phyloP scores from a whole-genome alignment of 2,888 invertebrate species.

The Parnassius apollo region DNA sequence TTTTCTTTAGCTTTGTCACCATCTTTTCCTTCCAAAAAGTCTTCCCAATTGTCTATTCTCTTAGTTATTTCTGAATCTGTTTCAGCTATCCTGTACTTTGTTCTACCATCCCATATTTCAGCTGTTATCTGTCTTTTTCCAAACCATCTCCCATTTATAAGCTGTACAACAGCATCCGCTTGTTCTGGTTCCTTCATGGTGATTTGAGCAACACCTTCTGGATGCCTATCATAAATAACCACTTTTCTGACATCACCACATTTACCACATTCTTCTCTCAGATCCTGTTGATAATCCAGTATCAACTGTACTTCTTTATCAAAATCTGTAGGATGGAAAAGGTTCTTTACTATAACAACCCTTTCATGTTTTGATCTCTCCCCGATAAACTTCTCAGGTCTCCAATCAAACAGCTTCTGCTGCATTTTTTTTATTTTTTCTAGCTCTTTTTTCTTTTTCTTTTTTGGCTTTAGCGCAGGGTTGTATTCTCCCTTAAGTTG shows the following conservation, averaged over 20 bases:
- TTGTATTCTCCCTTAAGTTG: constrained; percentile 96
- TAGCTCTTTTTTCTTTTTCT: constrained; percentile 92
- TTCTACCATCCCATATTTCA: constrained; percentile 96
- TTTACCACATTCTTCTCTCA: constrained; percentile 93
- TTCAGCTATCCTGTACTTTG: constrained; percentile 94
- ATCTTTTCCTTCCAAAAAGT: constrained; percentile 86
- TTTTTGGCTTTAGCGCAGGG: constrained; percentile 94
- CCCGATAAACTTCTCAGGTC: constrained; percentile 94
- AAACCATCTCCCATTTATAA: constrained; percentile 95
- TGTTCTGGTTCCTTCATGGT: constrained; percentile 94
- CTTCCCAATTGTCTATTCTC: constrained; percentile 93
- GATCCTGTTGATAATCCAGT: constrained; percentile 94
- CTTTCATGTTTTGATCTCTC: constrained; percentile 94
- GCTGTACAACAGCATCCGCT: constrained; percentile 93
- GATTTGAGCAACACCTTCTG: constrained; percentile 96
- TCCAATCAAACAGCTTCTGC: constrained; percentile 98
- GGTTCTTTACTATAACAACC: constrained; percentile 95
- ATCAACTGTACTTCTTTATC: constrained; percentile 94
- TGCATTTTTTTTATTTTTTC: constrained; percentile 95
- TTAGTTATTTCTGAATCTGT: constrained; percentile 92
- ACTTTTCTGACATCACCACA: constrained; percentile 96
- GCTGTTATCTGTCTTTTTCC: constrained; percentile 92
- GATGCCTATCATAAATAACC: constrained; percentile 93
- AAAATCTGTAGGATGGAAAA: constrained; percentile 94
- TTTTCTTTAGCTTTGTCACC: constrained; percentile 34